Conservation (phyloP, 2,797 vertebrate genomes). For the Coranthus polyacanthus region DNA sequence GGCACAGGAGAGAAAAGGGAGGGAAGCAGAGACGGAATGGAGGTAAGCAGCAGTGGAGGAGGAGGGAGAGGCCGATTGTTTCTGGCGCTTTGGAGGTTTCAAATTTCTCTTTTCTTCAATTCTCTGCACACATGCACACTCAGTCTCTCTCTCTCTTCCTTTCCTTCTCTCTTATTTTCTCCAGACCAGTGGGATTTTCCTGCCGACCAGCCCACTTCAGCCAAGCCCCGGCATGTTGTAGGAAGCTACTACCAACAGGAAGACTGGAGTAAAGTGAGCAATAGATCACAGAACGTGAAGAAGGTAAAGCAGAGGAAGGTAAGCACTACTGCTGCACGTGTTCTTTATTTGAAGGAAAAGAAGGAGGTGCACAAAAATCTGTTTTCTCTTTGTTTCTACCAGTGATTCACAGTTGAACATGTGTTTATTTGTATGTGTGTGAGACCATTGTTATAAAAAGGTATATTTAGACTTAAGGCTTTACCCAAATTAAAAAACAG, state of each 20-base stretch:
- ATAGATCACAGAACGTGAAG: conserved; percentile 28
- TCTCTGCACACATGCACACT: conserved; percentile 46
- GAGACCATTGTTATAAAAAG: too few relatives aligned
- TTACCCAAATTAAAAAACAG: too few relatives aligned
- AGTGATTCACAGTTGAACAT: too few relatives aligned
- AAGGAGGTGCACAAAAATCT: conserved; percentile 3
- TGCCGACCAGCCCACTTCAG: conserved; percentile 42
- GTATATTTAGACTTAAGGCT: too few relatives aligned
- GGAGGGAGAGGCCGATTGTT: conserved; percentile 63
- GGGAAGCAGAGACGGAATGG: conserved; percentile 33
- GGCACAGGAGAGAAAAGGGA: conserved; percentile 9
- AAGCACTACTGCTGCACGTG: conserved; percentile 37
- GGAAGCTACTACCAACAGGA: conserved; percentile 40
- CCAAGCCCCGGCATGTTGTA: conserved; percentile 69
- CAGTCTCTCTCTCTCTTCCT: conserved; percentile 42
- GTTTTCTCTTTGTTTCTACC: conserved; percentile 23
- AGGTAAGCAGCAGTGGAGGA: conserved; percentile 38
- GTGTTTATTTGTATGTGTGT: too few relatives aligned
- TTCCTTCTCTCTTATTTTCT: conserved; percentile 39
- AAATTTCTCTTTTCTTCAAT: conserved; percentile 67
- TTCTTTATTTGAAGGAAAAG: conserved; percentile 13
- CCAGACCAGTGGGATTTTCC: conserved; percentile 26
- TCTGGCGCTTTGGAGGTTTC: conserved; percentile 75
- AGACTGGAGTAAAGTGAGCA: conserved; percentile 30
- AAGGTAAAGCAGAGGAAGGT: conserved; percentile 46